These are phyloP conservation scores for Colistium nudipinnis DNA, from an alignment of 2,113 vertebrate species.

Conservation along the genomic window DNA sequence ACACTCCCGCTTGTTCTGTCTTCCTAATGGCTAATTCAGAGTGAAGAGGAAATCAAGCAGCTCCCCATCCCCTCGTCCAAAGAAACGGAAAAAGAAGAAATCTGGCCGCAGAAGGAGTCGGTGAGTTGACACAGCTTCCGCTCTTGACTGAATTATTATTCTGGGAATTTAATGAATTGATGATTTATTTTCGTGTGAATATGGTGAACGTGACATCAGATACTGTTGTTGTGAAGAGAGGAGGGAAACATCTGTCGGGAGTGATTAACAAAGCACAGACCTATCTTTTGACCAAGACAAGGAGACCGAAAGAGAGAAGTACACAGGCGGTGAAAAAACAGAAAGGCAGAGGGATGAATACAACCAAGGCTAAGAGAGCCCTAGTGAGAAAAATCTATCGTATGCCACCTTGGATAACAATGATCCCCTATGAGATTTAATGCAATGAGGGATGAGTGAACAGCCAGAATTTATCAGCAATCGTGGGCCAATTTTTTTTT, in stretches of 20 bases:
- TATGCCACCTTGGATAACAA: constrained; percentile 15
- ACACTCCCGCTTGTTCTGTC: neutral
- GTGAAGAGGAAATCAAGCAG: constrained; percentile 89
- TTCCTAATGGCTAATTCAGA: constrained; percentile 55
- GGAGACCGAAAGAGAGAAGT: constrained; percentile 71
- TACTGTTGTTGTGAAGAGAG: neutral
- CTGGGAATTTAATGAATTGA: constrained; percentile 18
- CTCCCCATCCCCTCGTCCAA: constrained; percentile 92
- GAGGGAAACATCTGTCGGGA: neutral
- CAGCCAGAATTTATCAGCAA: neutral
- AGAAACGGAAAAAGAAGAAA: constrained; percentile 99
- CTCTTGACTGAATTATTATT: constrained; percentile 40
- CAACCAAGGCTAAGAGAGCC: neutral
- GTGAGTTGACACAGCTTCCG: constrained; percentile 80
- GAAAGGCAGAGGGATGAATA: constrained; percentile 8
- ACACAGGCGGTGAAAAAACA: constrained; percentile 66
- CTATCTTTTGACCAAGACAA: constrained; percentile 36
- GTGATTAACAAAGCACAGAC: constrained; percentile 24
- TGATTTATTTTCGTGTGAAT: constrained; percentile 36
- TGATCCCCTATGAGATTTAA: constrained; percentile 6
- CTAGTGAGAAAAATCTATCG: neutral
- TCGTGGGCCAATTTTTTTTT: constrained; percentile 24
- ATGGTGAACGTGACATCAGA: constrained; percentile 31
- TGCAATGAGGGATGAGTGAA: constrained; percentile 7
- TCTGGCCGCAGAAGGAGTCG: constrained; percentile 89